Evolutionary conservation across 2,888 invertebrate species (phyloP), one percentile per base, ranked within the genome.

Genomic region (Aspidiotus rigidus): DNA sequence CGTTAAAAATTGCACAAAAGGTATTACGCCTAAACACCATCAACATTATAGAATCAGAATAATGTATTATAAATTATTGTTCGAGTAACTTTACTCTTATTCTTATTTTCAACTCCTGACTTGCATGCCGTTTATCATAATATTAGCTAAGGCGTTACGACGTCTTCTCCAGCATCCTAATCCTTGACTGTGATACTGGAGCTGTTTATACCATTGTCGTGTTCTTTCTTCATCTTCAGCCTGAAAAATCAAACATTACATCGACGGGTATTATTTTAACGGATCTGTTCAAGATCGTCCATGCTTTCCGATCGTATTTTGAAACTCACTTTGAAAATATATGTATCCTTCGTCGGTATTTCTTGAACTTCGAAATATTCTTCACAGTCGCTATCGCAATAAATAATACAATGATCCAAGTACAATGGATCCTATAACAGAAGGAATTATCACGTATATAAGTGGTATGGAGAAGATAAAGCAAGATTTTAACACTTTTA

Each of bases 351-450:
- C 71, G 91, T 89, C 73, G 90, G 87, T 73, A 93, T 85, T 80
- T 95, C 94, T 80, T 93, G 93, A 73, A 96, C 87, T 82, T 96
- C 96, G 78, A 96, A 95, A 79, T 93, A 93, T 78, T 94, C 93
- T 77, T 93, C 91, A 78, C 89, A 88, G 75, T 94, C 93, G 71
- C 90, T 87, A 78, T 94, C 94, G 75, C 81, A 81, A 69, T 89
- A 89, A 70, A 96, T 89, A 73, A 96, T 90, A 79, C 95, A 94
- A 75, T 91, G 85, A 78, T 93, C 93, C 76, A 96, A 82, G 79
- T 89, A 90, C 74, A 95, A 83, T 53, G 95, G 95, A 77, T 95
- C 95, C 81, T 85, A 74, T 66, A 76, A 75, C 17, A 49, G 28
- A n/a, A 17, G 16, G 17, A 9, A 49, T 44, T 17, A 5, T 28